Base-by-base conservation (phyloP, 2,888 invertebrate genomes). In the Masnerella sp. region DNA sequence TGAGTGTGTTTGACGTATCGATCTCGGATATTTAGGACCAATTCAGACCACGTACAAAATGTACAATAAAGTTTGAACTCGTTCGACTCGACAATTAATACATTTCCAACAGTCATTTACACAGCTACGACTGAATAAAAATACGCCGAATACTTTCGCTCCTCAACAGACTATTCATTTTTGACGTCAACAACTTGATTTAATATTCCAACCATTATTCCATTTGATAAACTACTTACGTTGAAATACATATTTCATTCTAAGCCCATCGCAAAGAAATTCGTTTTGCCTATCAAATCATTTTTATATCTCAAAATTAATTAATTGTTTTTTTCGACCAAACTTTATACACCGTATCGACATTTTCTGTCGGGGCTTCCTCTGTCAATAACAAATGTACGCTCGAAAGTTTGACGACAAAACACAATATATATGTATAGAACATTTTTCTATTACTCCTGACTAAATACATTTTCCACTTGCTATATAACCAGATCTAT, bases 21-120 rank as follows among this genome's bases (percentile, higher is more conserved):
- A 54, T 54, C 54, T 28, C 54, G 54, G 38, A 42, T 54, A 54
- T 54, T 54, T 54, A 54, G 54, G 42, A 54, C 54, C 54, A 42
- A 54, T 54, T 42, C 54, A 40, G 28, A 14, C 40, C 40, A 30
- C 40, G 52, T 42, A 40, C 42, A 30, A 54, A 54, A 28, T 40
- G 54, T 54, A 54, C 40, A 40, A 40, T 42, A 54, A 54, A 42
- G 40, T 52, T 52, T 52, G 52, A 38, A 52, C 28, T 28, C 52
- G 52, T 40, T 38, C 52, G 40, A 40, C 22, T 40, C 38, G 25
- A 28, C 52, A 52, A 52, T 52, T 52, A 52, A 52, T 52, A 52
- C 52, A 52, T 52, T 52, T 49, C 52, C 4, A 52, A 52, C 52
- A 40, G 52, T 40, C 52, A 40, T 40, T 52, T 52, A 52, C 52